These are phyloP conservation scores for Melanostoma mellinum DNA, from an alignment of 2,888 invertebrate species.

Conservation along the genomic window DNA sequence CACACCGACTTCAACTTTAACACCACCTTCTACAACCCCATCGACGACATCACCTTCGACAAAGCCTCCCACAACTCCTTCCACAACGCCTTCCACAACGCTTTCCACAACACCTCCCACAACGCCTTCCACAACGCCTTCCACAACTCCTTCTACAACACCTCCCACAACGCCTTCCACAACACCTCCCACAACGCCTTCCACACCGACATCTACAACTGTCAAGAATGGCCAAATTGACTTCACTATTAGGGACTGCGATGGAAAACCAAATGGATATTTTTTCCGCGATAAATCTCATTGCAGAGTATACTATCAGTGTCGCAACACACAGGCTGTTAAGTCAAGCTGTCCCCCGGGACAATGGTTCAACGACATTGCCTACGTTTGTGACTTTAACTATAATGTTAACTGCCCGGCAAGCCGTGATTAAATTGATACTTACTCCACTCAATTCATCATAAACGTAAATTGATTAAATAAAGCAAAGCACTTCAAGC, in stretches of 20 bases:
- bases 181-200: neutral
- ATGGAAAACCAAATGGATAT: slow-evolving; percentile 23
- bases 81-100: neutral
- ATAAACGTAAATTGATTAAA: no score
- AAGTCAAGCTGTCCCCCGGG: slow-evolving; percentile 52
- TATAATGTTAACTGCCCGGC: slow-evolving; percentile 37
- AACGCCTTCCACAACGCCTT: neutral
- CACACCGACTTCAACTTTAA: neutral
- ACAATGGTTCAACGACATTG: slow-evolving; percentile 66
- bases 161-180: neutral
- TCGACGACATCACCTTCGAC: neutral
- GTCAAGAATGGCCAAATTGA: slow-evolving; percentile 40
- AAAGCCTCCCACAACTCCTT: neutral
- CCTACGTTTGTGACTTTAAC: slow-evolving; percentile 64
- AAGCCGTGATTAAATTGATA: slow-evolving; percentile 20
- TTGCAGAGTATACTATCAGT: slow-evolving; percentile 64
- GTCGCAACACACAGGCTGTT: slow-evolving; percentile 50
- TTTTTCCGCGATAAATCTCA: slow-evolving; percentile 42
- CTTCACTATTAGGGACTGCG: slow-evolving; percentile 21
- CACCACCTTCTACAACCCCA: neutral
- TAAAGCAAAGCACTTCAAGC: no score
- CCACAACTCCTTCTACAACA: neutral
- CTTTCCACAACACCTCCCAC: neutral
- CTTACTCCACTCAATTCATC: no score
- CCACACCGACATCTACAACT: slow-evolving; percentile 1